Percentiles rank a stretch among this genome's conserved stretches.
These are phyloP conservation scores for Brachyistius frenatus DNA, from an alignment of 2,113 vertebrate genomes.

Conservation along the genomic window DNA sequence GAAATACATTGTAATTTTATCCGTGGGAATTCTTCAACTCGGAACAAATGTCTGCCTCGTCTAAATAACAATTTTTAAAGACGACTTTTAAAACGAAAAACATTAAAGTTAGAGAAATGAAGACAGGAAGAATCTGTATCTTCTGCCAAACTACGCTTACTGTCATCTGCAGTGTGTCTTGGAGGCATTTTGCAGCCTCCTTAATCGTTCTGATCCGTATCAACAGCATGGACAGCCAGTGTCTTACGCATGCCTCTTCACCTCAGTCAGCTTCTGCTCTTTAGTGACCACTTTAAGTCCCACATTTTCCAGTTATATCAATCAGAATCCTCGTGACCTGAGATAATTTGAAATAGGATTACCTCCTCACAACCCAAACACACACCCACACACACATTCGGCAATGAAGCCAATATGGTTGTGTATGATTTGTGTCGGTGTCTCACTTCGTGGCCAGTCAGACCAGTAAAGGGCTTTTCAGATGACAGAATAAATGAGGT, in stretches of 20 bases:
- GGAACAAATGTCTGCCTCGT: no score
- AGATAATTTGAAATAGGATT: slow-evolving; percentile 55
- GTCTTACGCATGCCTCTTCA: not conserved
- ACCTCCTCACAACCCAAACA: slow-evolving; percentile 9
- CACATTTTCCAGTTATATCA: slow-evolving; percentile 47
- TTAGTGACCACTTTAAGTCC: slow-evolving; percentile 17
- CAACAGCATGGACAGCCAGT: no score
- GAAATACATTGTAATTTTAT: no score
- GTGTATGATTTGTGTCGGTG: not conserved
- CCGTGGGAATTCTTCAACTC: no score
- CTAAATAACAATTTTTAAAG: no score
- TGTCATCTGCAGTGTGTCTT: no score
- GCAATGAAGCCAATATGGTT: not conserved
- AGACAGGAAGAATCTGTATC: no score
- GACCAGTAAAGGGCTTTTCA: slow-evolving; percentile 1
- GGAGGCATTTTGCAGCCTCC: no score
- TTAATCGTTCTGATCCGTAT: no score
- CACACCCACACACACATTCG: not conserved
- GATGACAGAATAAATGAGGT: slow-evolving; percentile 17
- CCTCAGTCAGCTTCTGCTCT: not conserved
- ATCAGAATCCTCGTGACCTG: slow-evolving; percentile 51
- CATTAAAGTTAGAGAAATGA: no score
- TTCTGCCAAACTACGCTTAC: no score
- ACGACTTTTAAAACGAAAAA: no score
- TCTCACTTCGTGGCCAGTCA: not conserved